Base-by-base conservation (phyloP, 2,113 vertebrate species). In the Bujurquina vittata region DNA sequence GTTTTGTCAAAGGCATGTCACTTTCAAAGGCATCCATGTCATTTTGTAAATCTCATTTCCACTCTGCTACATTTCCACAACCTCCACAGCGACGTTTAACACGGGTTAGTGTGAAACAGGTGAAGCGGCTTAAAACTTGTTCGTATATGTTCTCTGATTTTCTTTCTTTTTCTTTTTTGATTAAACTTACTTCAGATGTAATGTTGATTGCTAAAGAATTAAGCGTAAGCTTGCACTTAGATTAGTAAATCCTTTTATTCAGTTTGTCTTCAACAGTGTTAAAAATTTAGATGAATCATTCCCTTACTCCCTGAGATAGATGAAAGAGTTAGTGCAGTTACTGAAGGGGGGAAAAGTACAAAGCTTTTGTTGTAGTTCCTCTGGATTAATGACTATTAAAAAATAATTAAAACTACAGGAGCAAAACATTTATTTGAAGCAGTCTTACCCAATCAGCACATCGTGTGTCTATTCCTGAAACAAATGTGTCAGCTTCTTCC, bases 1-100 rank as follows among this genome's bases (percentile, higher is more conserved):
- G 29, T 46, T 86, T 12, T 73, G 74, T 72, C 56, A 84, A 88
- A 77, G 67, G 20, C 81, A 31, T 58, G 63, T 11, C 80, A 22
- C 17, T 76, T 84, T 15, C 56, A 84, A 67, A 86, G 43, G 29
- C 43, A 49, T 74, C 11, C 26, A 46, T 83, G 72, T 31, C 14
- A 79, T 58, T 77, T 82, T 40, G 10, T 55, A 84, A 69, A 84
- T 65, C 61, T 72, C 46, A 14, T 52, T 72, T 54, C 46, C 26
- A 72, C 37, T 18, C 8, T 74, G 56, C 22, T 62, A 40, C 3
- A 4, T 37, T 69, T 43, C 3, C 46, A 73, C 80, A 58, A 40
- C 65, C 26, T 73, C 57, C 22, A 58, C 35, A 3, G 31, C 15
- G 31, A 65, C 18, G 75, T 37, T 65, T 88, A 18, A 77, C 67